Conservation (phyloP, 2,113 vertebrate genomes). For the Pitta sordida region DNA sequence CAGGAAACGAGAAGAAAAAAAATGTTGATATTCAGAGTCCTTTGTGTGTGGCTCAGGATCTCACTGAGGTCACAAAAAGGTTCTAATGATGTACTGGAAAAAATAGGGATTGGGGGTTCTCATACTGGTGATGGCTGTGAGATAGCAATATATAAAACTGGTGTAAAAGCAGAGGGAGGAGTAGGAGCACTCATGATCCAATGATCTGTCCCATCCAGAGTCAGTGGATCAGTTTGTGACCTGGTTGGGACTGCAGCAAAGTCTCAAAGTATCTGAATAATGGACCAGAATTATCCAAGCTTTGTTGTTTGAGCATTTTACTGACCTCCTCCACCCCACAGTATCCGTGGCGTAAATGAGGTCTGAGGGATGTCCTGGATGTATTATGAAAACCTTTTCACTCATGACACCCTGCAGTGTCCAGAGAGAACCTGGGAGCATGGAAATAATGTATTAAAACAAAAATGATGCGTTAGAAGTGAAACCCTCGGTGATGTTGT, state of each 20-base stretch:
- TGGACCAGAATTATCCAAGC: not conserved
- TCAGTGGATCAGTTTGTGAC: not conserved
- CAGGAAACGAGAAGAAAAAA: not conserved
- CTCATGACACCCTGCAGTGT: rapidly evolving
- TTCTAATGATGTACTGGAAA: not conserved
- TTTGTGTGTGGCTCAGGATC: not conserved
- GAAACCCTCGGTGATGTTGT: not conserved
- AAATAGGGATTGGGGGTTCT: not conserved
- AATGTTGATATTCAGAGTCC: not conserved
- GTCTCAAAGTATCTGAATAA: not conserved
- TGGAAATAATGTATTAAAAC: not conserved
- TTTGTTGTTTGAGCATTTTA: not conserved
- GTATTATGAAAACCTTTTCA: not conserved
- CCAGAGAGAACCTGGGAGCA: not conserved
- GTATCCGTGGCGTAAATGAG: not conserved
- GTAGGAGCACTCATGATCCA: not conserved
- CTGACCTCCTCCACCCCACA: not conserved
- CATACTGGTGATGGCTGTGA: not conserved
- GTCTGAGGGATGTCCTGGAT: not conserved
- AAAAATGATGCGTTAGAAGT: not conserved
- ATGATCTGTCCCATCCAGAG: not conserved
- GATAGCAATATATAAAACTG: not conserved
- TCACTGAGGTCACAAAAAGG: not conserved
- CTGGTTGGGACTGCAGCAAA: not conserved
- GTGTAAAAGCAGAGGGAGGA: not conserved